Conservation (phyloP, 2,797 vertebrate genomes). For the Liasis olivaceus region DNA sequence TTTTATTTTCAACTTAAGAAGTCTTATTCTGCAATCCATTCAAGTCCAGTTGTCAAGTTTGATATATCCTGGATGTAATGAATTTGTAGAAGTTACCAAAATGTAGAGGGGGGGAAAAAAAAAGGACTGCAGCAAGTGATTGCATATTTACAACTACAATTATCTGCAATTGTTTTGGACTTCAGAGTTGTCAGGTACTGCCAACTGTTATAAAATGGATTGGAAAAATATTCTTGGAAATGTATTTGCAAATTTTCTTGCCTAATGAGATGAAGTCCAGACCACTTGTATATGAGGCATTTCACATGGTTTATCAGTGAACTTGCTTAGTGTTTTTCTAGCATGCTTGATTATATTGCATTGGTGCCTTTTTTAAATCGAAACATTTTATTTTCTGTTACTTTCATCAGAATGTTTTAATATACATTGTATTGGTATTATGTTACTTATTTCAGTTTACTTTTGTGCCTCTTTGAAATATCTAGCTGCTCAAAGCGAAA, state of each 20-base stretch:
- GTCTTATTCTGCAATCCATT: slow-evolving; percentile 39
- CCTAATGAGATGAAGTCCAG: slow-evolving; percentile 46
- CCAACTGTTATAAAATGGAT: slow-evolving; percentile 58
- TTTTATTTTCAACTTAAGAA: slow-evolving; percentile 34
- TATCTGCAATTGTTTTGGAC: slow-evolving; percentile 44
- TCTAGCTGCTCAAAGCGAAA: neutral
- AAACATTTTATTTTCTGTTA: neutral
- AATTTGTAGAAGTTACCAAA: slow-evolving; percentile 7
- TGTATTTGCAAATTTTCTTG: slow-evolving; percentile 53
- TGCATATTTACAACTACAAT: neutral
- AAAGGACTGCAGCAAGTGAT: slow-evolving; percentile 25
- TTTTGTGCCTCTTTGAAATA: neutral
- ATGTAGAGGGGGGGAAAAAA: neutral
- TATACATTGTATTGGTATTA: neutral
- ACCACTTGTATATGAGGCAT: slow-evolving; percentile 17
- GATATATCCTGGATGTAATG: neutral
- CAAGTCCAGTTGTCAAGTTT: slow-evolving; percentile 23
- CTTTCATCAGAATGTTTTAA: neutral
- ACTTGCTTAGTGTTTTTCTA: neutral
- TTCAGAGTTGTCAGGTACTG: slow-evolving; percentile 50
- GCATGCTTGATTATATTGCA: neutral
- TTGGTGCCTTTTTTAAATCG: neutral
- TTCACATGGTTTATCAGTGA: neutral
- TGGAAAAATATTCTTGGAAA: slow-evolving; percentile 53
- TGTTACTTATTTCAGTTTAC: neutral